These are phyloP conservation scores for Anhinga rufa DNA, from an alignment of 2,113 vertebrate species.

Conservation along the genomic window DNA sequence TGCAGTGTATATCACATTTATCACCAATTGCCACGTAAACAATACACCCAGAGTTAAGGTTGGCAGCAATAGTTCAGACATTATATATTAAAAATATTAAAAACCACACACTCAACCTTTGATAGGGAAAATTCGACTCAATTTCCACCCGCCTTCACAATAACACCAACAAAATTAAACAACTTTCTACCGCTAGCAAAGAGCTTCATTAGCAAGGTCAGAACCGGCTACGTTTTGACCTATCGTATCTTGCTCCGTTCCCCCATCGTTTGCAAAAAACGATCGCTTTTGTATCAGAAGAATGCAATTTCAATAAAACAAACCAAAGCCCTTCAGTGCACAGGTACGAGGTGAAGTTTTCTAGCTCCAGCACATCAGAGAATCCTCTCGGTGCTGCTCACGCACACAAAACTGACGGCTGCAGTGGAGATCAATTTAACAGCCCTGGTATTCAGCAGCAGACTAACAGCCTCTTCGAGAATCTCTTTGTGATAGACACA, in stretches of 20 bases:
- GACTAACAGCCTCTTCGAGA: background rate
- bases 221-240: background rate
- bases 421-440: background rate
- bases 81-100: background rate
- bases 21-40: background rate
- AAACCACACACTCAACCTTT: background rate
- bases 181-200: background rate
- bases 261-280: background rate
- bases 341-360: background rate
- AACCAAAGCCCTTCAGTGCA: accelerated
- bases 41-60: background rate
- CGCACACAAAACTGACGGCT: background rate
- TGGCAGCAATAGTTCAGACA: background rate
- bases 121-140: background rate
- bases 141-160: background rate
- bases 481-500: slow-evolving; percentile 42
- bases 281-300: background rate
- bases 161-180: background rate
- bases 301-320: accelerated
- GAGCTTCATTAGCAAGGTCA: background rate
- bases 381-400: background rate
- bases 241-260: background rate
- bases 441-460: background rate
- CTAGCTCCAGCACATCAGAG: background rate
- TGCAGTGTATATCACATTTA: background rate